A percentile compares a stretch with the other conserved stretches of the same genome.
Evolutionary conservation across 1,140 invertebrate species (phyloP).

Genomic region (Heliconius nattereri): DNA sequence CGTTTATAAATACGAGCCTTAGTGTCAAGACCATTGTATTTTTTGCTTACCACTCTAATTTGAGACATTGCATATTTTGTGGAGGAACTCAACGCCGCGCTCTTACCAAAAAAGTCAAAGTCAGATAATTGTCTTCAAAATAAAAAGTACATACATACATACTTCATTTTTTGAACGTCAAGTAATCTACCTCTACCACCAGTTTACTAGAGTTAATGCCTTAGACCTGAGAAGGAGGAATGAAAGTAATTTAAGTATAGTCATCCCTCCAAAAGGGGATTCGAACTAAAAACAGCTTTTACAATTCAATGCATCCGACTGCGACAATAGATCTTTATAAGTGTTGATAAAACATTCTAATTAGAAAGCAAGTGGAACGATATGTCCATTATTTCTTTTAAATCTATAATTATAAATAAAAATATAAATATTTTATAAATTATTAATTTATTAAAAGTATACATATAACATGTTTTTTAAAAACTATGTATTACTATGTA

Average conservation of each 20-base stretch:
- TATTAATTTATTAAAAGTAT: neutral
- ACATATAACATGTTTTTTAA: neutral
- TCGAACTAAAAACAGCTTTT: neutral
- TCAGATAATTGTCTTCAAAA: no score
- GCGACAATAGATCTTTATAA: no score
- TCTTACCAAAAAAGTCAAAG: neutral
- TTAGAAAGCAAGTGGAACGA: neutral
- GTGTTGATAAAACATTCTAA: no score
- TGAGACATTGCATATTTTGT: neutral
- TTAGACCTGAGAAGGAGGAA: no score
- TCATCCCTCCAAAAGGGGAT: neutral
- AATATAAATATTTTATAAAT: neutral
- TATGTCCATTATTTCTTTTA: neutral
- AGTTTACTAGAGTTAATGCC: no score
- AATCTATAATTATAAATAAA: neutral
- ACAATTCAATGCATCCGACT: no score
- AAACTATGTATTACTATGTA: neutral
- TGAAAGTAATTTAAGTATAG: neutral
- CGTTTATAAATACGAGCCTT: no score
- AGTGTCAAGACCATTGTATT: no score
- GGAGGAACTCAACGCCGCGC: neutral
- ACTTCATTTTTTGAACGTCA: no score
- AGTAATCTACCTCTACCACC: no score
- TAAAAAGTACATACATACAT: no score
- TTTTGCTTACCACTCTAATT: no score